Evolutionary conservation across 2,113 vertebrate species (phyloP).

Genomic region (Semicossyphus pulcher): DNA sequence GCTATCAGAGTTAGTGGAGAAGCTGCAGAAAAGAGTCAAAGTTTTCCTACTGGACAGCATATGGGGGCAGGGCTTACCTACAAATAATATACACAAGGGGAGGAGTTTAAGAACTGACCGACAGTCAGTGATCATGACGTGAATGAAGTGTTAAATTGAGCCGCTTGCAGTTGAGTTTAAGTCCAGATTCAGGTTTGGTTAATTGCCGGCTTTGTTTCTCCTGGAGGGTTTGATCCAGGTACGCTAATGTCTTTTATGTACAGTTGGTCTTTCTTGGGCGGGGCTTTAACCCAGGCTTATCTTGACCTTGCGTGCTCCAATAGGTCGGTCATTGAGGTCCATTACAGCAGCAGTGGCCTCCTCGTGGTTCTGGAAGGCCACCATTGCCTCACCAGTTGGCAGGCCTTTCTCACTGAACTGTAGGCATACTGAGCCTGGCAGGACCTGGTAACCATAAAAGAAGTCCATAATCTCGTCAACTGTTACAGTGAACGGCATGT

Average conservation of each 20-base stretch:
- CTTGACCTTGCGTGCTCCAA: constrained; percentile 97
- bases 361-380: constrained; percentile 96
- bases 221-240: constrained; percentile 9
- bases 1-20: constrained; percentile 30
- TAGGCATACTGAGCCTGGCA: constrained; percentile 96
- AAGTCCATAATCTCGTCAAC: constrained; percentile 99
- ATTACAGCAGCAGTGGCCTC: constrained; percentile 96
- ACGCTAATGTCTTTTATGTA: constrained; percentile 1
- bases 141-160: constrained; percentile 7
- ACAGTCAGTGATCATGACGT: constrained; percentile 12
- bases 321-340: constrained; percentile 98
- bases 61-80: constrained; percentile 39
- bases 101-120: constrained; percentile 11
- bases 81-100: constrained; percentile 36
- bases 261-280: constrained; percentile 2
- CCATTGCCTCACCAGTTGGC: constrained; percentile 98
- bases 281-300: constrained; percentile 89
- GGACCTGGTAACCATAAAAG: constrained; percentile 98
- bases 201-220: constrained; percentile 11
- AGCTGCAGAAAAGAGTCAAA: constrained; percentile 34
- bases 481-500: constrained; percentile 98
- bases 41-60: constrained; percentile 26
- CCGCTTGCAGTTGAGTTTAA: not conserved
- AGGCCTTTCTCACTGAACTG: constrained; percentile 98
- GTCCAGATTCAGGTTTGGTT: not conserved